A percentile compares a stretch with the other conserved stretches of the same genome.
Conservation (phyloP, 2,113 vertebrate genomes). For the cat (Felis catus) region DNA sequence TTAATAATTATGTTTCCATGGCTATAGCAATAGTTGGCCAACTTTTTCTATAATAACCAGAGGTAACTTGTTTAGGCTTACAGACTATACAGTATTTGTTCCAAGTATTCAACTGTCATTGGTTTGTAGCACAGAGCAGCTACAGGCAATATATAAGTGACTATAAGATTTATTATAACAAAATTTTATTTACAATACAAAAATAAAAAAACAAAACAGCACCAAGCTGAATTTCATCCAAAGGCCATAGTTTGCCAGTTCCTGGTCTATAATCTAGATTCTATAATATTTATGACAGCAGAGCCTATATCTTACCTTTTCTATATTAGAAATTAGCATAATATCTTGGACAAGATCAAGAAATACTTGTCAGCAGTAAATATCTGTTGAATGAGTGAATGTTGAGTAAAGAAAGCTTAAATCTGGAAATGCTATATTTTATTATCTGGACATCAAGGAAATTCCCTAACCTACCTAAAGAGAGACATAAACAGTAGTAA, state of each 20-base stretch:
- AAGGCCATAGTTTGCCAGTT: neutral
- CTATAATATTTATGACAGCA: neutral
- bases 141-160: neutral
- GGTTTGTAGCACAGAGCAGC: neutral
- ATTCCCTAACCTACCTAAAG: neutral
- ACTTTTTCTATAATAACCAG: neutral
- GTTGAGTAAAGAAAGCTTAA: neutral
- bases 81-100: neutral
- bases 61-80: neutral
- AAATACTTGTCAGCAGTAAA: neutral
- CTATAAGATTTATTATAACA: neutral
- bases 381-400: neutral
- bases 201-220: neutral
- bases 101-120: neutral
- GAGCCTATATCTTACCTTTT: neutral
- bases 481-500: neutral
- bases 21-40: neutral
- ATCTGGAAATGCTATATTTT: neutral
- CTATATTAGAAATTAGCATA: neutral
- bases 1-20: neutral
- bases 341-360: neutral
- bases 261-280: neutral
- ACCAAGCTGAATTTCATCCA: neutral
- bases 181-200: neutral
- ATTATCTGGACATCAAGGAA: neutral